A percentile compares a stretch with the other conserved stretches of the same genome.
phyloP scores from a whole-genome alignment of 2,888 invertebrate species.

The Blera fallax region DNA sequence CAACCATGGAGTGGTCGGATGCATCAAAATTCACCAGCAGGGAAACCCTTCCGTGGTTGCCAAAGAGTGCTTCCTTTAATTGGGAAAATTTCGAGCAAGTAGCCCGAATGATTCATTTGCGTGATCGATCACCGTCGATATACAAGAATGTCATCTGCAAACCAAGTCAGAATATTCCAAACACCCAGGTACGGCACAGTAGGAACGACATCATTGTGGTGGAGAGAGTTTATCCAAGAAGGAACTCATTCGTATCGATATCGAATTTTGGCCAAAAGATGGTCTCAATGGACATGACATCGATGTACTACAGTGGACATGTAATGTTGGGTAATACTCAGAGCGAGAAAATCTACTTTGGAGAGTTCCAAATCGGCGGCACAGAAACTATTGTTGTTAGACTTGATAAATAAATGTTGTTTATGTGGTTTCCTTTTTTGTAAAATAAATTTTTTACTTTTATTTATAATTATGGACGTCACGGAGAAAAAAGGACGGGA shows the following conservation, averaged over 20 bases:
- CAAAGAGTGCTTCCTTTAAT: constrained; percentile 83
- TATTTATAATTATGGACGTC: no score
- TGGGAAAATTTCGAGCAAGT: constrained; percentile 84
- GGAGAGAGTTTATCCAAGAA: constrained; percentile 90
- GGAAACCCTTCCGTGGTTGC: constrained; percentile 86
- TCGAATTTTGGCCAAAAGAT: constrained; percentile 86
- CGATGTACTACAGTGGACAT: constrained; percentile 88
- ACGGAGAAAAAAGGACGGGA: no score
- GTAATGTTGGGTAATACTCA: constrained; percentile 75
- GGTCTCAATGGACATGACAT: constrained; percentile 87
- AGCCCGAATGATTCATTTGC: constrained; percentile 84
- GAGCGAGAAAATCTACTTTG: constrained; percentile 80
- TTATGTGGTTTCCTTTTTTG: constrained; percentile 74
- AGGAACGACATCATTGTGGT: constrained; percentile 86
- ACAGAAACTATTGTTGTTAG: constrained; percentile 86
- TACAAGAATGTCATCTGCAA: constrained; percentile 88
- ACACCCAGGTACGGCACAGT: constrained; percentile 86
- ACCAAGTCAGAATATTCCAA: constrained; percentile 85
- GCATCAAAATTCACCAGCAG: constrained; percentile 82
- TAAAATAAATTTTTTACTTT: no score
- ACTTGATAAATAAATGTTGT: constrained; percentile 83
- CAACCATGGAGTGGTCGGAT: constrained; percentile 86
- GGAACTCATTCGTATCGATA: constrained; percentile 89
- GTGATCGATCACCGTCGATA: constrained; percentile 87
- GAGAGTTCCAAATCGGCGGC: constrained; percentile 82